Percentiles rank a stretch among this genome's conserved stretches.
Evolutionary conservation across 1,140 invertebrate species (phyloP).

Genomic region (Megalopta genalis): DNA sequence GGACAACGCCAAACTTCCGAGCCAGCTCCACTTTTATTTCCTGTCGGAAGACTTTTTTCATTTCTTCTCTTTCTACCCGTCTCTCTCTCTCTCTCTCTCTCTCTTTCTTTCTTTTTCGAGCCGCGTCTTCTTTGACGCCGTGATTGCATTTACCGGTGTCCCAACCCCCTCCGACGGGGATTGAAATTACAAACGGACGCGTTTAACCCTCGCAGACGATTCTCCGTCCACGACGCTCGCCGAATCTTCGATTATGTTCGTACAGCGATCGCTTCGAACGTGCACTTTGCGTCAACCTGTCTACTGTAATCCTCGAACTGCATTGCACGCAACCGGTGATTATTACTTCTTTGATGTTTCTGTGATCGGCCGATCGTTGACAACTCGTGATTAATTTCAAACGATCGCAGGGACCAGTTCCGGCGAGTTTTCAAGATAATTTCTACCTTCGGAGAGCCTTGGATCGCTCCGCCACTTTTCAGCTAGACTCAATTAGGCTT

Average conservation of each 20-base stretch:
- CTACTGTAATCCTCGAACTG: too few relatives aligned
- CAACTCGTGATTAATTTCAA: background rate
- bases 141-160: slow-evolving; percentile 21
- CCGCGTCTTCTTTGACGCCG: slow-evolving; percentile 27
- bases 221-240: background rate
- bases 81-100: too few relatives aligned
- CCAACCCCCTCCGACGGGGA: background rate
- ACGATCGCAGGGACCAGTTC: background rate
- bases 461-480: too few relatives aligned
- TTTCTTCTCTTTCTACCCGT: background rate
- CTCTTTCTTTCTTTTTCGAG: too few relatives aligned
- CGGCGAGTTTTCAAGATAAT: background rate
- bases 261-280: background rate
- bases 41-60: background rate
- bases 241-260: background rate
- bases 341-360: background rate
- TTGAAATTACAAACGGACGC: slow-evolving; percentile 12
- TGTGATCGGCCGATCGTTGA: background rate
- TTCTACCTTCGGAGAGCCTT: too few relatives aligned
- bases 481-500: too few relatives aligned
- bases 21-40: slow-evolving; percentile 12
- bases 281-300: background rate
- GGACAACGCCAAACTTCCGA: slow-evolving; percentile 31
- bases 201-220: background rate
- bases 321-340: background rate